These are phyloP conservation scores for Urocynchramus pylzowi DNA, from an alignment of 2,113 vertebrate species.

Conservation along the genomic window DNA sequence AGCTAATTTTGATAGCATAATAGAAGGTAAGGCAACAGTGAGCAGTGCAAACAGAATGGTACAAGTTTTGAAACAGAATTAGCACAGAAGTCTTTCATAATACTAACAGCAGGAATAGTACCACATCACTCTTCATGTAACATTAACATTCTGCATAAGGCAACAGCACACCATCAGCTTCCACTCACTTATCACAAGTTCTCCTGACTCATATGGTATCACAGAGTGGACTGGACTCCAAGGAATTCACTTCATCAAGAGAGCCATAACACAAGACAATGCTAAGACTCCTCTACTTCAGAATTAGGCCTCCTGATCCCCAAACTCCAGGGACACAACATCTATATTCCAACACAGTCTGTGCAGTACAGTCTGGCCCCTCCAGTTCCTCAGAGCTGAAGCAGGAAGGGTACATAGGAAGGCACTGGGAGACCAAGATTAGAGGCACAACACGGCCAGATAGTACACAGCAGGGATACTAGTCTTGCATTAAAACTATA, in stretches of 20 bases:
- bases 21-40: not conserved
- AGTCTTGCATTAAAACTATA: not conserved
- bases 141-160: not conserved
- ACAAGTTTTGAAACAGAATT: not conserved
- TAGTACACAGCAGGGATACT: not conserved
- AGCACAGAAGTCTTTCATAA: not conserved
- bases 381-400: not conserved
- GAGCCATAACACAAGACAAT: not conserved
- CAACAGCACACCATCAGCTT: not conserved
- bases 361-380: not conserved
- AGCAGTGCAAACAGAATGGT: not conserved
- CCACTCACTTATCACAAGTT: not conserved
- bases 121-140: not conserved
- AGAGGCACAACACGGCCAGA: not conserved
- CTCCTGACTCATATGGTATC: not conserved
- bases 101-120: not conserved
- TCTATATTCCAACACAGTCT: not conserved
- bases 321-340: not conserved
- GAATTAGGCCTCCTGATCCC: not conserved
- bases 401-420: not conserved
- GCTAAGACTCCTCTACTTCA: not conserved
- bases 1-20: not conserved
- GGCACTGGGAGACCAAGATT: not conserved
- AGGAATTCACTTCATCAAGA: not conserved
- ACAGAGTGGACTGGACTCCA: not conserved